These are phyloP conservation scores for Alcis repandata DNA, from an alignment of 2,888 invertebrate species.

Conservation along the genomic window DNA sequence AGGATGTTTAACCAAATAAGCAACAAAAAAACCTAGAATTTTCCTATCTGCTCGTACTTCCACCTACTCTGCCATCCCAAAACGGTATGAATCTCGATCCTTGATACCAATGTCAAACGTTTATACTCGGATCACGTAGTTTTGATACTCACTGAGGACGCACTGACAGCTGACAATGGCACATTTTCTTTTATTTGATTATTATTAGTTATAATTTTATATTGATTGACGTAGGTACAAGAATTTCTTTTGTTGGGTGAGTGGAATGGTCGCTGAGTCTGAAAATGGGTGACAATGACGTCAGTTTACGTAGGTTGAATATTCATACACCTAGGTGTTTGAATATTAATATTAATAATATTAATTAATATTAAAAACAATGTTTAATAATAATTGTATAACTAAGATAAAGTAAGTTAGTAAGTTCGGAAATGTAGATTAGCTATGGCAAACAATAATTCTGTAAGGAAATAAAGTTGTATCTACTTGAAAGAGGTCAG, in stretches of 20 bases:
- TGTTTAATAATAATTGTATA: too few relatives aligned
- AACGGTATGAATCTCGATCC: conserved; percentile 55
- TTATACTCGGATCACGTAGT: conserved; percentile 61
- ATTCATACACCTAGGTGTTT: neutral
- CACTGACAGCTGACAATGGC: conserved; percentile 68
- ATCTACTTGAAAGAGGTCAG: too few relatives aligned
- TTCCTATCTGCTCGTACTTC: neutral
- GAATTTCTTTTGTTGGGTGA: conserved; percentile 25
- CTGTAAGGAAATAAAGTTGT: too few relatives aligned
- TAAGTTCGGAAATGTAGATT: too few relatives aligned
- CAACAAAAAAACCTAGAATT: neutral
- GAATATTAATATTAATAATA: too few relatives aligned
- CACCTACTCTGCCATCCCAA: conserved; percentile 37
- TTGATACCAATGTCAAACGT: conserved; percentile 64
- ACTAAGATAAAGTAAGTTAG: too few relatives aligned
- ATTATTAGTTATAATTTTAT: conserved; percentile 35
- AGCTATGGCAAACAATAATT: too few relatives aligned
- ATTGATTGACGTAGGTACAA: conserved; percentile 37
- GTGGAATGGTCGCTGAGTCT: neutral
- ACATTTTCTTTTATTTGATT: conserved; percentile 55
- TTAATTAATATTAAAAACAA: too few relatives aligned
- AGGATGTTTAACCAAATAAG: neutral
- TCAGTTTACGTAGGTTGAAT: too few relatives aligned
- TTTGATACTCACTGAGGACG: conserved; percentile 49
- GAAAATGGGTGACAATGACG: neutral